Percentiles rank a stretch among this genome's conserved stretches.
These are phyloP conservation scores for Thecocarcelia acutangulata DNA, from an alignment of 2,888 invertebrate species.

Conservation along the genomic window DNA sequence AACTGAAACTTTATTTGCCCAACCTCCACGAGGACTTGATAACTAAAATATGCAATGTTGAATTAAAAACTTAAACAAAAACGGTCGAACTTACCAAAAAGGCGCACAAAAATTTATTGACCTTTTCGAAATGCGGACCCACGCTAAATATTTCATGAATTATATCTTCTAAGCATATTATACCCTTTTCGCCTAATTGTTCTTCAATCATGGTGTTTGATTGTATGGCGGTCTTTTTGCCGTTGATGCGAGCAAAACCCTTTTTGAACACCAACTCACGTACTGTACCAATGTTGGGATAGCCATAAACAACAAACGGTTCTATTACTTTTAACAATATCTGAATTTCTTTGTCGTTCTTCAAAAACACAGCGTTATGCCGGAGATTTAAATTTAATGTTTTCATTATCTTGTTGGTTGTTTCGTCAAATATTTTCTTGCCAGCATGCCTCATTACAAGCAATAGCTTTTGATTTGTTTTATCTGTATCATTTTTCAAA, in stretches of 20 bases:
- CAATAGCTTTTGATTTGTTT: slow-evolving; percentile 77
- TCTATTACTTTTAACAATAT: slow-evolving; percentile 79
- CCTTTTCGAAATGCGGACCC: slow-evolving; percentile 78
- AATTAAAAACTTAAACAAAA: neutral
- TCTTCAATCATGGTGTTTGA: slow-evolving; percentile 81
- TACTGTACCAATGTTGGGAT: slow-evolving; percentile 77
- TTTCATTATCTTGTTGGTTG: slow-evolving; percentile 77
- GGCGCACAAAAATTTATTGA: slow-evolving; percentile 77
- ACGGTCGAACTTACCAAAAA: slow-evolving; percentile 78
- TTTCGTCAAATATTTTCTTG: slow-evolving; percentile 79
- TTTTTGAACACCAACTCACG: slow-evolving; percentile 81
- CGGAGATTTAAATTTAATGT: slow-evolving; percentile 75
- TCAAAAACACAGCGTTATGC: slow-evolving; percentile 79
- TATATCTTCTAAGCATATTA: slow-evolving; percentile 81
- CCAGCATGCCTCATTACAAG: slow-evolving; percentile 80
- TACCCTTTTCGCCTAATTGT: slow-evolving; percentile 78
- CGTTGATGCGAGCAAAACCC: slow-evolving; percentile 78
- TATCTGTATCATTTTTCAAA: slow-evolving; percentile 71
- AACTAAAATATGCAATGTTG: slow-evolving; percentile 72
- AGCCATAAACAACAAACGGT: slow-evolving; percentile 80
- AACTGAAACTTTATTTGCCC: slow-evolving; percentile 80
- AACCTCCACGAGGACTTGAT: slow-evolving; percentile 80
- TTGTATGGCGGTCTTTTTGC: slow-evolving; percentile 79
- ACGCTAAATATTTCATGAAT: slow-evolving; percentile 81
- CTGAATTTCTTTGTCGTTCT: slow-evolving; percentile 79